Evolutionary conservation across 1,140 invertebrate genomes (phyloP).

Genomic region (Cydia pomonella): DNA sequence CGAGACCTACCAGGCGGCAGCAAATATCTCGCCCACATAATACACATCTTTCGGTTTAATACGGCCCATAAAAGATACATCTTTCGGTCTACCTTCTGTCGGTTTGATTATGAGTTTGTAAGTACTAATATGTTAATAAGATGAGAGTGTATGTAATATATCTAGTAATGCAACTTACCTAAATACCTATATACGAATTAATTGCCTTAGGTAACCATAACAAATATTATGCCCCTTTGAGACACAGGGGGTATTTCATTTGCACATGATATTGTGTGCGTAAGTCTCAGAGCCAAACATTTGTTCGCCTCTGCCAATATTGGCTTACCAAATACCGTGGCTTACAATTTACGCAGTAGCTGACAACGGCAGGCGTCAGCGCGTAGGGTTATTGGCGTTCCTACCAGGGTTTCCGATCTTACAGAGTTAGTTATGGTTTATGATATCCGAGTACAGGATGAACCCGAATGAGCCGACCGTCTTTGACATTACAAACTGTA

Average conservation of each 20-base stretch:
- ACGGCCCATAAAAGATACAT: too few species aligned
- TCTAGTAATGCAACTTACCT: not conserved
- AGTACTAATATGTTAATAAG: too few species aligned
- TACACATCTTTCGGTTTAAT: too few species aligned
- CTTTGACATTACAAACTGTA: too few species aligned
- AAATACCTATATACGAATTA: not conserved
- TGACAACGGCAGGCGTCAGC: not conserved
- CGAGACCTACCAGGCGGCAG: too few species aligned
- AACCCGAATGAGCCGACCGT: too few species aligned
- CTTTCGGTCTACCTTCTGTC: too few species aligned
- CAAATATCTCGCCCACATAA: too few species aligned
- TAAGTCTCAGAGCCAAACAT: not conserved
- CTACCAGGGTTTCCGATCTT: not conserved
- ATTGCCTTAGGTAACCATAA: not conserved
- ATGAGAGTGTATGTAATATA: not conserved
- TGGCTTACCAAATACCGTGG: conserved; percentile 21
- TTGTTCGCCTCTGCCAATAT: conserved; percentile 23
- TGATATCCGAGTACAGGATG: too few species aligned
- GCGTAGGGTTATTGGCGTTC: not conserved
- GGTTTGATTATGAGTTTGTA: too few species aligned
- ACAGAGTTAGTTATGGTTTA: not conserved
- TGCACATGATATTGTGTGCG: conserved; percentile 18
- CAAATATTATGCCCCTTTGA: not conserved
- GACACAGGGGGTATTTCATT: conserved; percentile 11
- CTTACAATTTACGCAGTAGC: conserved; percentile 13